These are phyloP conservation scores for Nomada flava DNA, from an alignment of 2,888 invertebrate species.

Conservation along the genomic window DNA sequence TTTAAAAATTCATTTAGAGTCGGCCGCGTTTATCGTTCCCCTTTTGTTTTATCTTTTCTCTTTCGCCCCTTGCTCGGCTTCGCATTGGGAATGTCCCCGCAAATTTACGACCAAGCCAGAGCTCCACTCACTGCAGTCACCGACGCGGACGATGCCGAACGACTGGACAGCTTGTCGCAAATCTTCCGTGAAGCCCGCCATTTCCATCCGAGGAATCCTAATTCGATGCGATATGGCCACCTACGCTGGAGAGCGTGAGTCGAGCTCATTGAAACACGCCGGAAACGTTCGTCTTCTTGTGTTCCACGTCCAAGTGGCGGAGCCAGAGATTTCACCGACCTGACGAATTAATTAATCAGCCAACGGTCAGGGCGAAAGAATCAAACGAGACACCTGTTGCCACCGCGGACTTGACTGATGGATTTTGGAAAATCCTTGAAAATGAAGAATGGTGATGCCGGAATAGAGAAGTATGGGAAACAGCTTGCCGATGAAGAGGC, in stretches of 20 bases:
- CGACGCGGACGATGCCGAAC: slow-evolving; percentile 29
- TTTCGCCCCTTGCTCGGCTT: not conserved
- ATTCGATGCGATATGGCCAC: slow-evolving; percentile 55
- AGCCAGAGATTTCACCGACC: slow-evolving; percentile 23
- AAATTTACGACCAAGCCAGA: not conserved
- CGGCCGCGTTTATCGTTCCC: not conserved
- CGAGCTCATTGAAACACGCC: slow-evolving; percentile 49
- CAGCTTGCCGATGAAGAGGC: not conserved
- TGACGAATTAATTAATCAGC: slow-evolving; percentile 65
- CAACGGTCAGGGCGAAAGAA: slow-evolving; percentile 17
- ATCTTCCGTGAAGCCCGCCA: slow-evolving; percentile 50
- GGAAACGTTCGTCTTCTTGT: slow-evolving; percentile 60
- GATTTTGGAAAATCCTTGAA: not conserved
- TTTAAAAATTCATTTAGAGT: slow-evolving; percentile 32
- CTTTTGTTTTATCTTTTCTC: not conserved
- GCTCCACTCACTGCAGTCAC: not conserved
- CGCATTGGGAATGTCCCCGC: not conserved
- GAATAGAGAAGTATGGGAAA: not conserved
- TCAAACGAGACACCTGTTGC: slow-evolving; percentile 46
- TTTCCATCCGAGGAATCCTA: slow-evolving; percentile 51
- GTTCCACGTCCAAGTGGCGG: slow-evolving; percentile 3
- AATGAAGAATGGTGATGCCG: not conserved
- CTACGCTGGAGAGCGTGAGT: slow-evolving; percentile 17
- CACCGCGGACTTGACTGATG: slow-evolving; percentile 13
- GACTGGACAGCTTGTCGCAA: slow-evolving; percentile 43